phyloP scores from a whole-genome alignment of 2,888 invertebrate genomes.

The Agrilus mali region DNA sequence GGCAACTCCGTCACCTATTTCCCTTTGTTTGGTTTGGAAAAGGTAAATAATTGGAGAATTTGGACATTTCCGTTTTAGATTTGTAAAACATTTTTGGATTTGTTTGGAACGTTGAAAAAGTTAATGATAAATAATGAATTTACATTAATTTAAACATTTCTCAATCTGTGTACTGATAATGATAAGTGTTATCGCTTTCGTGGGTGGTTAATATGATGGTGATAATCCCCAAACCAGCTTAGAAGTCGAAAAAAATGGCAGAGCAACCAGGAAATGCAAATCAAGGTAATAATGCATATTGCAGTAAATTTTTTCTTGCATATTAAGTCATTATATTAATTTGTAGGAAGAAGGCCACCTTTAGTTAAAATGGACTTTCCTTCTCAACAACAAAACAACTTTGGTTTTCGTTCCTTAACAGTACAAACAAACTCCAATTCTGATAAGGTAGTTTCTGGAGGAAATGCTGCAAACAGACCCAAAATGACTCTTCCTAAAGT shows the following conservation, averaged over 20 bases:
- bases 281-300: slow-evolving; percentile 35
- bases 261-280: slow-evolving; percentile 58
- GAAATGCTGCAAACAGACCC: slow-evolving; percentile 21
- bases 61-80: no score
- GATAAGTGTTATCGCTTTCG: no score
- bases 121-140: no score
- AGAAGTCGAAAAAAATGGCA: slow-evolving; percentile 44
- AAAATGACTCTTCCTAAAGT: slow-evolving; percentile 30
- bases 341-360: slow-evolving; percentile 9
- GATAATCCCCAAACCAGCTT: slow-evolving; percentile 2
- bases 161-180: no score
- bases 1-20: no score
- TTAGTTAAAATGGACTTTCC: slow-evolving; percentile 12
- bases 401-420: slow-evolving; percentile 24
- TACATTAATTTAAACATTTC: no score
- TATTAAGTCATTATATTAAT: not conserved
- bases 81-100: no score
- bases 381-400: slow-evolving; percentile 16
- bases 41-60: no score
- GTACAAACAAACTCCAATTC: slow-evolving; percentile 14
- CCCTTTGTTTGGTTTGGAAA: no score
- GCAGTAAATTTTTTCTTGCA: not conserved
- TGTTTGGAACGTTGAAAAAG: no score
- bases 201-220: no score
- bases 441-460: slow-evolving; percentile 11